Conservation (phyloP, 2,113 vertebrate genomes). For the Vidua macroura region DNA sequence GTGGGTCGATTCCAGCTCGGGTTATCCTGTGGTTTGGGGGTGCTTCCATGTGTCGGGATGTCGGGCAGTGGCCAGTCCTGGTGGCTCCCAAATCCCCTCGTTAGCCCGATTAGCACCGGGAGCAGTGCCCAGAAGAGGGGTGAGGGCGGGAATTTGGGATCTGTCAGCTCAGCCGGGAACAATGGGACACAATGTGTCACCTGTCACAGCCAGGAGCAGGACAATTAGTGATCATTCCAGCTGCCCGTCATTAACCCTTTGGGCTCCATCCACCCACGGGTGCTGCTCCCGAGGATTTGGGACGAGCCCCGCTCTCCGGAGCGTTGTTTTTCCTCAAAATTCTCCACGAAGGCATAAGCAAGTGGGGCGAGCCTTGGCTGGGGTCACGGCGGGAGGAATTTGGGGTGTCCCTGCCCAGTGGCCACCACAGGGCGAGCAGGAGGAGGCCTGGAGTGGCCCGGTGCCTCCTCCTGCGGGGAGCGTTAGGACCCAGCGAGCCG, state of each 20-base stretch:
- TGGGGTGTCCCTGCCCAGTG: rapidly evolving
- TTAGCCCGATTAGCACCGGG: not conserved
- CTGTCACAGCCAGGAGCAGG: not conserved
- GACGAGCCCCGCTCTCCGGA: rapidly evolving
- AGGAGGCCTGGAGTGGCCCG: not conserved
- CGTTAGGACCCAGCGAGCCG: slow-evolving; percentile 87
- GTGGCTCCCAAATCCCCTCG: not conserved
- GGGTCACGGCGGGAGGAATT: not conserved
- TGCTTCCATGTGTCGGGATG: not conserved
- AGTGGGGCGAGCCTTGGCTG: rapidly evolving
- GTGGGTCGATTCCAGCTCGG: not conserved
- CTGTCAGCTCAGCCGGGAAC: not conserved
- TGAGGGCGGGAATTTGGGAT: not conserved
- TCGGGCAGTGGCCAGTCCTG: not conserved
- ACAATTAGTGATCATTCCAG: not conserved
- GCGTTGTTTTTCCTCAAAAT: rapidly evolving
- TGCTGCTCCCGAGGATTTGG: not conserved
- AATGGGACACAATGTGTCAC: not conserved
- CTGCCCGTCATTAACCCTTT: not conserved
- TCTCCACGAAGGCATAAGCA: rapidly evolving
- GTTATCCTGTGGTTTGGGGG: not conserved
- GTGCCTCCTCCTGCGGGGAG: not conserved
- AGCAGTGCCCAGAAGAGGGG: not conserved
- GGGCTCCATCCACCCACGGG: not conserved
- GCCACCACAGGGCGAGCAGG: not conserved